These are phyloP conservation scores for Isichthys henryi DNA, from an alignment of 2,113 vertebrate genomes.

Conservation along the genomic window DNA sequence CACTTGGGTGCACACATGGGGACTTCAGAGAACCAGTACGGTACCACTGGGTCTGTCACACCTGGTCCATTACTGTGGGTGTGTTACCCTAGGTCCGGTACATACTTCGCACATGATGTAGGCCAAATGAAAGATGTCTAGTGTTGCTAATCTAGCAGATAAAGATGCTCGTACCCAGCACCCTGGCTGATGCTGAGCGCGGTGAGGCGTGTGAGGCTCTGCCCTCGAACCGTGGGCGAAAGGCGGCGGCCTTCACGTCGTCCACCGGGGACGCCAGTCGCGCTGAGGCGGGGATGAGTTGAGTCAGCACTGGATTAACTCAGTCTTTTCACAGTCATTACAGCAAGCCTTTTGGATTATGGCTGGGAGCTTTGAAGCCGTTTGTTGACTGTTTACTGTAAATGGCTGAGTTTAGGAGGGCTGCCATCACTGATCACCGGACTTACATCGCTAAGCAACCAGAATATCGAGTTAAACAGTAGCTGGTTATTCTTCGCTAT, in stretches of 20 bases:
- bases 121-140: not conserved
- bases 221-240: not conserved
- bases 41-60: not conserved
- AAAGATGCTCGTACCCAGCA: not conserved
- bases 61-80: not conserved
- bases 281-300: not conserved
- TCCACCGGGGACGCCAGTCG: not conserved
- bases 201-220: not conserved
- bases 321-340: conserved; percentile 30
- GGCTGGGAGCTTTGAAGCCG: conserved; percentile 49
- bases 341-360: conserved; percentile 29
- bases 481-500: conserved; percentile 55
- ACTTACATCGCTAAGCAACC: conserved; percentile 68
- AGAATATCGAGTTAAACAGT: conserved; percentile 67
- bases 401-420: conserved; percentile 61
- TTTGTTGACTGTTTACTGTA: conserved; percentile 63
- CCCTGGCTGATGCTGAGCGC: not conserved
- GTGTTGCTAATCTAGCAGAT: not conserved
- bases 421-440: conserved; percentile 63
- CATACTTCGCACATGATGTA: not conserved
- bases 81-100: not conserved
- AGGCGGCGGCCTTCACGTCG: not conserved
- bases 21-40: not conserved
- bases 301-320: conserved; percentile 11
- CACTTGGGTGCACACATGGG: not conserved